A percentile compares a stretch with the other conserved stretches of the same genome.
phyloP scores from a whole-genome alignment of 2,113 vertebrate species.

The Noctilio leporinus region DNA sequence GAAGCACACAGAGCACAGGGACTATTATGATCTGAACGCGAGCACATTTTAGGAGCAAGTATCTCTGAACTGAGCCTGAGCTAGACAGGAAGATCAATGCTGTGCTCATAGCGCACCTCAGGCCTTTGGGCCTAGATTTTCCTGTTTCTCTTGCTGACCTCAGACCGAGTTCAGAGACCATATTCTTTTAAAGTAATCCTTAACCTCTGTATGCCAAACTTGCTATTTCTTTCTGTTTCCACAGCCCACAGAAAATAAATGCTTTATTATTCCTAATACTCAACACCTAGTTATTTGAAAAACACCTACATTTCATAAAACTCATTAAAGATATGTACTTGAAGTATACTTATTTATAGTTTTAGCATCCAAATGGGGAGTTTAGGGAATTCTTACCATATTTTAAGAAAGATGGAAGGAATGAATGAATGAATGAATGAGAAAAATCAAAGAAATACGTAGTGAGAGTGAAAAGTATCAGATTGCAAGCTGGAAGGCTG shows the following conservation, averaged over 20 bases:
- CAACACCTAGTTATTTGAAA: neutral
- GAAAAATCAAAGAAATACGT: neutral
- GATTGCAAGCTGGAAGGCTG: neutral
- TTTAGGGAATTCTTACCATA: neutral
- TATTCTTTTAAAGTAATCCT: neutral
- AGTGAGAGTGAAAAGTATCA: neutral
- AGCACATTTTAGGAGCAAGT: neutral
- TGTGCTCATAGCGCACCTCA: neutral
- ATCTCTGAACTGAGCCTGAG: neutral
- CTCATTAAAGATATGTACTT: neutral
- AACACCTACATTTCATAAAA: neutral
- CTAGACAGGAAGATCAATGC: neutral
- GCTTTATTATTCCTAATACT: neutral
- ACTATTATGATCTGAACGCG: neutral
- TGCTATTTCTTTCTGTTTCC: neutral
- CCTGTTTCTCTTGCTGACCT: neutral
- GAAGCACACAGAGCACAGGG: neutral
- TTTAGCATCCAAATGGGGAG: neutral
- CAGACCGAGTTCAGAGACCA: neutral
- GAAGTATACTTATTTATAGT: neutral
- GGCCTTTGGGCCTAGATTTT: accelerated
- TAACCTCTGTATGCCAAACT: neutral
- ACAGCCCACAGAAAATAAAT: neutral
- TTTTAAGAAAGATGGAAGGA: too few species aligned
- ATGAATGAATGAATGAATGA: neutral